Base-by-base conservation (phyloP, 2,888 invertebrate genomes). In the Cactoblastis cactorum region DNA sequence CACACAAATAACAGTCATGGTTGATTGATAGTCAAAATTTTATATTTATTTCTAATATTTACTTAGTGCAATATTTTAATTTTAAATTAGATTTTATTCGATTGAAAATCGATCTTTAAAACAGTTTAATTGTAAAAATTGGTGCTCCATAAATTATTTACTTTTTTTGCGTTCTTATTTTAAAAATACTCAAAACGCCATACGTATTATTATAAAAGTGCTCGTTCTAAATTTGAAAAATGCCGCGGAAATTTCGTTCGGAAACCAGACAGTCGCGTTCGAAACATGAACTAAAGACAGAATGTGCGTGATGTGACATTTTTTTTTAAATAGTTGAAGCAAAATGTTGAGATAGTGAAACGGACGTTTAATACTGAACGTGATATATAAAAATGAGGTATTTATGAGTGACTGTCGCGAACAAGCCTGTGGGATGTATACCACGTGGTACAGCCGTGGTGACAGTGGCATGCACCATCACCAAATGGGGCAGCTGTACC, bases 361-460 rank as follows among this genome's bases (percentile, higher is more conserved):
- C 6, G 22, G 6, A 45, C 22, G 45, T 35, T 53, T 53, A 41
- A 45, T 41, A 53, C 33, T 64, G 62, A 64, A 67, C 60, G 61
- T 57, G 48, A 56, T 62, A 50, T 51, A 45, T 61, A 60, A 71
- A 56, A 67, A 82, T 83, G 81, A 69, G 62, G 67, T 73, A 77
- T 82, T 76, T 83, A 88, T 88, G 88, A 88, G 80, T 77, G 84
- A 85, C 65, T 82, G 77, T 68, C 74, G 77, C 55, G 87, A 88
- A 53, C 80, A 77, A 55, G 71, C 69, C 58, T 84, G 80, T 76
- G 86, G 85, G 54, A 90, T 90, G 90, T 90, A 90, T 66, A 89
- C 90, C 61, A 90, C 90, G 66, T 90, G 90, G 90, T 90, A 90
- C 74, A 88, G 88, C 65, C 78, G 90, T 49, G 90, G 90, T 56